Percentiles rank a stretch among this genome's conserved stretches.
Conservation (phyloP, 2,113 vertebrate genomes). For the Aphyosemion australe region DNA sequence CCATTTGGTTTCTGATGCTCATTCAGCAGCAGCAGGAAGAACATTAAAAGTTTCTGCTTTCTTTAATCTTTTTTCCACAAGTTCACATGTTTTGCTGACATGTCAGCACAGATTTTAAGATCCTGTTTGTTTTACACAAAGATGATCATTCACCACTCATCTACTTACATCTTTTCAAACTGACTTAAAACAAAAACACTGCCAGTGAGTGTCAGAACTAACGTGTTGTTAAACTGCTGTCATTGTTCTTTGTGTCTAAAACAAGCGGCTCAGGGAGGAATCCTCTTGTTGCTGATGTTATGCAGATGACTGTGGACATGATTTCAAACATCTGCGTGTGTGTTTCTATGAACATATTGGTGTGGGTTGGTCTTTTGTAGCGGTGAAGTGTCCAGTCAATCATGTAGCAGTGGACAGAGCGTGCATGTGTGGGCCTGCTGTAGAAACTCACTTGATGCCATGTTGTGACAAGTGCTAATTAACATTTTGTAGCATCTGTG, state of each 20-base stretch:
- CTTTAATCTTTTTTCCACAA: not conserved
- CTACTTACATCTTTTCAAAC: not conserved
- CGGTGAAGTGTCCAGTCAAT: conserved; percentile 40
- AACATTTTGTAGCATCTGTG: conserved; percentile 26
- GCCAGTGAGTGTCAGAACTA: not conserved
- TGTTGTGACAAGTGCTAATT: conserved; percentile 65
- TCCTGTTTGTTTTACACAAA: not conserved
- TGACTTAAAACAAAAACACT: too few species aligned
- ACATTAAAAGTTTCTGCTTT: not conserved
- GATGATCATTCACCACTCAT: not conserved
- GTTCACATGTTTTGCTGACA: not conserved
- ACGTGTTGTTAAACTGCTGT: conserved; percentile 19
- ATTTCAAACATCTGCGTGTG: conserved; percentile 44
- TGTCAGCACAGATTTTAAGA: not conserved
- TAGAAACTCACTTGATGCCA: conserved; percentile 15
- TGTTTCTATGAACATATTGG: conserved; percentile 37
- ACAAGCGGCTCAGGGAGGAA: conserved; percentile 29
- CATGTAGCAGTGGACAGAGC: not conserved
- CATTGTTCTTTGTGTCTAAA: conserved; percentile 31
- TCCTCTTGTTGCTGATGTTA: conserved; percentile 31
- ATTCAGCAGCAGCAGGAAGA: conserved; percentile 34
- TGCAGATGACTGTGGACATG: conserved; percentile 44
- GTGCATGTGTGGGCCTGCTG: conserved; percentile 1
- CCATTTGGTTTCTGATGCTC: conserved; percentile 16
- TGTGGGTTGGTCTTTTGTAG: conserved; percentile 33